Evolutionary conservation across 2,113 vertebrate genomes (phyloP).

Genomic region (Agapornis roseicollis): DNA sequence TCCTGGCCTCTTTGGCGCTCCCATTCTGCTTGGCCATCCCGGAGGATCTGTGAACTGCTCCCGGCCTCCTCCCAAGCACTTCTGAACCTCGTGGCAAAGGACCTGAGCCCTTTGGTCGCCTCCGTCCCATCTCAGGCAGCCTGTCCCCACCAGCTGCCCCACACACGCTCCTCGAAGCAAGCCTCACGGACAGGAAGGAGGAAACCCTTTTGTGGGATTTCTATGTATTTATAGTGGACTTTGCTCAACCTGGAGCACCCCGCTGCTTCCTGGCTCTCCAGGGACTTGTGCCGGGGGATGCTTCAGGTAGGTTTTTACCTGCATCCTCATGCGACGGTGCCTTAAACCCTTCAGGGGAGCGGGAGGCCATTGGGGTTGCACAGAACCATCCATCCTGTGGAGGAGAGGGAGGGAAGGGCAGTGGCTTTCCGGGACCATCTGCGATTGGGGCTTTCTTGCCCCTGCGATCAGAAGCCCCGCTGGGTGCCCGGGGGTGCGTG

Average conservation of each 20-base stretch:
- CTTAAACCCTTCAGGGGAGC: conserved; percentile 74
- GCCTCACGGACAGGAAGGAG: neutral
- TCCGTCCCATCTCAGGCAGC: neutral
- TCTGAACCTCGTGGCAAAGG: neutral
- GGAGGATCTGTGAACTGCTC: neutral
- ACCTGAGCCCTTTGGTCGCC: neutral
- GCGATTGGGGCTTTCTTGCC: neutral
- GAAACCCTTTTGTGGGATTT: conserved; percentile 6
- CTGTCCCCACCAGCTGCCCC: neutral
- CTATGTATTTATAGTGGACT: conserved; percentile 45
- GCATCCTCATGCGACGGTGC: conserved; percentile 74
- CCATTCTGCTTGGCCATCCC: neutral
- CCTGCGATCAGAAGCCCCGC: neutral
- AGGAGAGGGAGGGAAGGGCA: neutral
- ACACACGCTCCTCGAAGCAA: neutral
- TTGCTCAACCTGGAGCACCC: neutral
- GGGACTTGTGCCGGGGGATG: neutral
- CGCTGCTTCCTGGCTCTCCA: neutral
- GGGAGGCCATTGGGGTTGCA: conserved; percentile 18
- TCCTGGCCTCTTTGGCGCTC: neutral
- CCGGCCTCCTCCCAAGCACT: neutral
- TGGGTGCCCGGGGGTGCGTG: neutral
- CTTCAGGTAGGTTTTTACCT: conserved; percentile 60
- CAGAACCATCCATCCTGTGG: neutral
- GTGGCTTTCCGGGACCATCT: neutral